Conservation (phyloP, 1,140 invertebrate species). For the Holcopasites calliopsidis region DNA sequence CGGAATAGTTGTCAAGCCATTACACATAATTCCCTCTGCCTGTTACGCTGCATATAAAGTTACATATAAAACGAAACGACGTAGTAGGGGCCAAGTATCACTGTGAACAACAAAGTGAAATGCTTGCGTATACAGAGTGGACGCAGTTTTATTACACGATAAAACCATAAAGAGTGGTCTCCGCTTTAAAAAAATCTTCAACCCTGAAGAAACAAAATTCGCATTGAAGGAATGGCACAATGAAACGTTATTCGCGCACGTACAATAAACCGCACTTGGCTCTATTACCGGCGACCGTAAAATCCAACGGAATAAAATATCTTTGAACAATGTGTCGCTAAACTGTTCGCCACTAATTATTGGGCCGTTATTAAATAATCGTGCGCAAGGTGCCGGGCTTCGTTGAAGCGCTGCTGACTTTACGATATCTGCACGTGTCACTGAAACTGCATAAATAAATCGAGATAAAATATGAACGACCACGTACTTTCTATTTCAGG, state of each 20-base stretch:
- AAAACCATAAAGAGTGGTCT: conserved; percentile 18
- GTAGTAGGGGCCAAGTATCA: not conserved
- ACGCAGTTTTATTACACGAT: conserved; percentile 33
- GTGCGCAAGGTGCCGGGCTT: not conserved
- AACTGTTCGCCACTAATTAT: conserved; percentile 51
- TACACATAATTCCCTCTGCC: not conserved
- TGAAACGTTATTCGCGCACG: too few relatives aligned
- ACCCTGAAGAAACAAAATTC: conserved; percentile 9
- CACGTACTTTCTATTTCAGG: too few relatives aligned
- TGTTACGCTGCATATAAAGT: not conserved
- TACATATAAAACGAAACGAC: not conserved
- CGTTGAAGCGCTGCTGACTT: conserved; percentile 27
- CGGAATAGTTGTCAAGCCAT: not conserved
- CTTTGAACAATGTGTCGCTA: conserved; percentile 34
- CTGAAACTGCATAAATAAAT: conserved; percentile 35
- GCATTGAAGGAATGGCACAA: not conserved
- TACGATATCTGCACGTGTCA: conserved; percentile 43
- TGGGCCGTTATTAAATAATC: conserved; percentile 55
- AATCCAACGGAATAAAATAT: conserved; percentile 39
- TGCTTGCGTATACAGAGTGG: not conserved
- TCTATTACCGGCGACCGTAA: too few relatives aligned
- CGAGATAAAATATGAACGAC: conserved; percentile 9
- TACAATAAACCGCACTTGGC: too few relatives aligned
- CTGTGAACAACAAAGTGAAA: not conserved
- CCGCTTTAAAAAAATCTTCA: conserved; percentile 9